A percentile compares a stretch with the other conserved stretches of the same genome.
Conservation (phyloP, 1,140 invertebrate genomes). For the Micrasema longulum region DNA sequence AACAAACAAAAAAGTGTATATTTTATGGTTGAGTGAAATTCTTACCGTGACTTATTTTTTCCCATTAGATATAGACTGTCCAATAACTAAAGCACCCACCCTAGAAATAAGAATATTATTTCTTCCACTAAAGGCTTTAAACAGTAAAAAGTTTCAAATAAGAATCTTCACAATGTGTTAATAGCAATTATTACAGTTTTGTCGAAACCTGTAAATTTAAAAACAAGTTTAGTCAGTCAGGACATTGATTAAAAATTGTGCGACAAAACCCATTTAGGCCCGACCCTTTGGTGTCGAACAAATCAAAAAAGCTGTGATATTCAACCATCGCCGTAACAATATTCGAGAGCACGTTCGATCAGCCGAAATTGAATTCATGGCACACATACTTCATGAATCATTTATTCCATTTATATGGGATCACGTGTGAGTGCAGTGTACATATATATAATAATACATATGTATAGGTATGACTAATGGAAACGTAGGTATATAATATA, state of each 20-base stretch:
- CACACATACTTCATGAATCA: slow-evolving; percentile 39
- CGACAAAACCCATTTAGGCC: neutral
- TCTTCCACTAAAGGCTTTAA: no score
- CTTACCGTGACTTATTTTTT: no score
- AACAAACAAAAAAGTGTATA: no score
- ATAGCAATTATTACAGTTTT: neutral
- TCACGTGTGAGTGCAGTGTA: slow-evolving; percentile 31
- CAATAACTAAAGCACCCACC: no score
- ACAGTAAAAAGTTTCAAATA: neutral
- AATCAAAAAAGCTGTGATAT: slow-evolving; percentile 23
- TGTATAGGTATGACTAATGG: neutral
- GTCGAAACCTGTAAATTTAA: neutral
- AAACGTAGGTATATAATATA: slow-evolving; percentile 9
- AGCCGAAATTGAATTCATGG: slow-evolving; percentile 39
- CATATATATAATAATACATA: neutral
- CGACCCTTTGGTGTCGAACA: neutral
- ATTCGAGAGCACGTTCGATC: slow-evolving; percentile 25
- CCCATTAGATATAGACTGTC: no score
- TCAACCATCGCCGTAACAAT: slow-evolving; percentile 15
- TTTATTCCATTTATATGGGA: slow-evolving; percentile 37
- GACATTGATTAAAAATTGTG: neutral
- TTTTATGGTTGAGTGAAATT: no score
- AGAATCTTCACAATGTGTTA: neutral
- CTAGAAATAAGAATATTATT: no score
- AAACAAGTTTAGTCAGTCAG: neutral